phyloP scores from a whole-genome alignment of 2,888 invertebrate genomes.

The Lepeophtheirus nordmannii region DNA sequence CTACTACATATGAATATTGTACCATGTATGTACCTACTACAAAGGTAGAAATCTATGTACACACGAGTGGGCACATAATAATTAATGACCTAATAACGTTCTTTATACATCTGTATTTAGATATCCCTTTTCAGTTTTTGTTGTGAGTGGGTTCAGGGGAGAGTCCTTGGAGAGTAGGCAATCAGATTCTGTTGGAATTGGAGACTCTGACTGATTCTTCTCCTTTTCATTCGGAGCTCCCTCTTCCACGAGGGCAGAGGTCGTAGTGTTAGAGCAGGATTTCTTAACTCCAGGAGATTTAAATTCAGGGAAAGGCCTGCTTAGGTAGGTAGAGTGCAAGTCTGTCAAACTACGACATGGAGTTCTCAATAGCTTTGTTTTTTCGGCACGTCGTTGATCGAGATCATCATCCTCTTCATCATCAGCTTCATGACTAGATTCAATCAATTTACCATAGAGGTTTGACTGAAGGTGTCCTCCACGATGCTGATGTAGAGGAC shows the following conservation, averaged over 20 bases:
- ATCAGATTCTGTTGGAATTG: neutral
- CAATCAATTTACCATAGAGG: neutral
- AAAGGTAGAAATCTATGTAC: too few species aligned
- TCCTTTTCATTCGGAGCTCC: neutral
- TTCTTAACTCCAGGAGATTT: too few species aligned
- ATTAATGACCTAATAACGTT: too few species aligned
- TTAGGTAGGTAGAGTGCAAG: neutral
- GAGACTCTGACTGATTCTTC: neutral
- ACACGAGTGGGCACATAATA: too few species aligned
- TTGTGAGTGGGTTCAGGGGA: neutral
- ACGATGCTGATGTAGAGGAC: neutral
- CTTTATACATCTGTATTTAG: neutral
- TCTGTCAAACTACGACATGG: neutral
- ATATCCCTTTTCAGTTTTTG: neutral
- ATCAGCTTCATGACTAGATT: conserved; percentile 3
- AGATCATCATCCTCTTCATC: neutral
- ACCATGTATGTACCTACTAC: too few species aligned
- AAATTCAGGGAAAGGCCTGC: too few species aligned
- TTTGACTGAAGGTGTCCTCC: neutral
- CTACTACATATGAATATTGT: too few species aligned
- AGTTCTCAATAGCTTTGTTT: neutral
- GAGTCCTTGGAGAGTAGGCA: neutral
- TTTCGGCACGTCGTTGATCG: neutral
- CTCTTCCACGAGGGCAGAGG: too few species aligned
- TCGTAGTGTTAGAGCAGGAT: too few species aligned